These are phyloP conservation scores for Micrasema minimum DNA, from an alignment of 1,140 invertebrate genomes.

Conservation along the genomic window DNA sequence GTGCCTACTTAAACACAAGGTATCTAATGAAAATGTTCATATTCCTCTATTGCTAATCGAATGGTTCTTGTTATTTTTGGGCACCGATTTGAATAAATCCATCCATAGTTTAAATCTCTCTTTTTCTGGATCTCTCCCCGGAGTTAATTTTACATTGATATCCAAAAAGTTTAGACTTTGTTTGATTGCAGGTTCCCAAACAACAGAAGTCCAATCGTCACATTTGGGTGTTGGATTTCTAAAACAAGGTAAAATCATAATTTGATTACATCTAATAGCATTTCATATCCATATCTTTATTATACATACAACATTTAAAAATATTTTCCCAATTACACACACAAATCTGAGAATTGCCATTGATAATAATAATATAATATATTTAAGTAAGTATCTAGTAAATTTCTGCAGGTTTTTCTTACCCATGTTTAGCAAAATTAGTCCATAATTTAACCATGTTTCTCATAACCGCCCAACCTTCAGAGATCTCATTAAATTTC, in stretches of 20 bases:
- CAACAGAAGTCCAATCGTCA: conserved; percentile 23
- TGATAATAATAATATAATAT: too few species aligned
- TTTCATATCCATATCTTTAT: too few species aligned
- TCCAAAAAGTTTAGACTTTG: conserved; percentile 49
- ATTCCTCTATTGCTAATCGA: too few species aligned
- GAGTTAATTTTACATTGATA: conserved; percentile 50
- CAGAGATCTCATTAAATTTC: conserved; percentile 57
- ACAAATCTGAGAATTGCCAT: too few species aligned
- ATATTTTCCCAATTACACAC: too few species aligned
- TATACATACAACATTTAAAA: too few species aligned
- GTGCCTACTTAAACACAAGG: too few species aligned
- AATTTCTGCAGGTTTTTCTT: conserved; percentile 56
- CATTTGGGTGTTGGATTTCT: conserved; percentile 47
- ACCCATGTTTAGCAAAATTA: conserved; percentile 78
- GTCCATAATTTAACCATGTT: conserved; percentile 75
- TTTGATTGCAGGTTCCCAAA: conserved; percentile 38
- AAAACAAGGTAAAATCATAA: conserved; percentile 40
- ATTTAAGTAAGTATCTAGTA: too few species aligned
- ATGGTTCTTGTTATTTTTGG: not conserved
- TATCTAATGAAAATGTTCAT: too few species aligned
- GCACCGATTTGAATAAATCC: conserved; percentile 1
- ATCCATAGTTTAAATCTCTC: conserved; percentile 54
- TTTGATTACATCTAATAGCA: too few species aligned
- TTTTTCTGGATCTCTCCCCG: conserved; percentile 49
- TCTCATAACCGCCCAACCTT: conserved; percentile 56